Percentiles rank a stretch among this genome's conserved stretches.
Evolutionary conservation across 2,888 invertebrate genomes (phyloP).

Genomic region (Lepeophtheirus nordmannii): DNA sequence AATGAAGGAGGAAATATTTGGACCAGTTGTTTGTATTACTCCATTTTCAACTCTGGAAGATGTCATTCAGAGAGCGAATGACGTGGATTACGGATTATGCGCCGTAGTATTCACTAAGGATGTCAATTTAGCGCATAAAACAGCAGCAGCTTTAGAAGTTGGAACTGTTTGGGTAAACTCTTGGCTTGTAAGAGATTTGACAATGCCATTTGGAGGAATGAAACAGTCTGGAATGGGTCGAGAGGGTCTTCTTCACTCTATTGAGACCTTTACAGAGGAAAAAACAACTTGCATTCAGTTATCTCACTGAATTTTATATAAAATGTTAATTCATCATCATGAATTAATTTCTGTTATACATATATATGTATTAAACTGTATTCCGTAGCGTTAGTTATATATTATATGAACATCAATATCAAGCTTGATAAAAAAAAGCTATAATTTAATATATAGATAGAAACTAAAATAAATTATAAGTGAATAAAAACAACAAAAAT

Average conservation of each 20-base stretch:
- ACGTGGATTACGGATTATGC: conserved; percentile 38
- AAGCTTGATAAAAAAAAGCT: too few species aligned
- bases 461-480: too few species aligned
- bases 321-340: too few species aligned
- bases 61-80: conserved; percentile 37
- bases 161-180: conserved; percentile 45
- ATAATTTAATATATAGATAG: too few species aligned
- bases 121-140: conserved; percentile 35
- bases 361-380: too few species aligned
- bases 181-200: conserved; percentile 41
- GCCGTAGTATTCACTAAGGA: conserved; percentile 39
- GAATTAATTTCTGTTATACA: too few species aligned
- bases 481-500: too few species aligned
- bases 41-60: conserved; percentile 33
- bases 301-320: neutral
- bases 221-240: conserved; percentile 41
- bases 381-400: too few species aligned
- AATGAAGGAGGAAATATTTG: conserved; percentile 43
- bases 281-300: conserved; percentile 31
- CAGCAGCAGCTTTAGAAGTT: conserved; percentile 37
- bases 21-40: conserved; percentile 40
- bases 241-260: conserved; percentile 39
- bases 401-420: too few species aligned
- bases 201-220: conserved; percentile 43
- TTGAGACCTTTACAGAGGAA: conserved; percentile 41